Base-by-base conservation (phyloP, 2,113 vertebrate species). In the Stercorarius parasiticus region DNA sequence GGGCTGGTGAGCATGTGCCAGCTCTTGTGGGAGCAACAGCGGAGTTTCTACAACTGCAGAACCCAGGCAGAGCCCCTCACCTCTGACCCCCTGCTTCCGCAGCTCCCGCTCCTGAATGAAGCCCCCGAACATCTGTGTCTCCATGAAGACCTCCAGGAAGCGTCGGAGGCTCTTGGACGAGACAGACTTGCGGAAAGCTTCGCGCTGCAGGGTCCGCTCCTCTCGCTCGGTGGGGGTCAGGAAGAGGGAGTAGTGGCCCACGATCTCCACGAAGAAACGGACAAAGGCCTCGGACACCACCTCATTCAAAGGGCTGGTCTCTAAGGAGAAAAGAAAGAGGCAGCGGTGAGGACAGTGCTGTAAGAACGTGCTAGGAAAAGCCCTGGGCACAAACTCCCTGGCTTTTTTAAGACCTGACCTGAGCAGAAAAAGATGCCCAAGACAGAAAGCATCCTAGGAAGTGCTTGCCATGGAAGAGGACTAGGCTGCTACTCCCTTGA, bases 61-160 rank as follows among this genome's bases (percentile, higher is more conserved):
- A 47, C 50, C 81, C 82, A 22, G 47, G 5, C 10, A 21, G 30
- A 82, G 56, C 69, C 71, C 27, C 95, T 95, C 76, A 99, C 99
- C 99, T 98, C 98, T 98, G 91, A 98, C 97, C 19, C 98, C 98
- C 91, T 99, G 99, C 73, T 98, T 98, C 59, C 99, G 98, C 85
- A 99, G 97, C 95, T 99, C 99, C 70, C 99, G 98, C 96, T 99
- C 99, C 98, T 99, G 99, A 95, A 99, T 98, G 95, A 99, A 99
- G 91, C 98, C 98, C 3, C 99, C 98, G 6, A 99, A 99, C 97
- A 98, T 99, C 98, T 99, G 99, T 0, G 99, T 99, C 97, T 99
- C 99, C 99, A 99, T 99, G 98, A 99, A 99, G 66, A 99, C 98
- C 95, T 99, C 99, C 97, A 99, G 98, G 97, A 99, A 99, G 55